phyloP scores from a whole-genome alignment of 2,113 vertebrate genomes.

The Thermophis baileyi region DNA sequence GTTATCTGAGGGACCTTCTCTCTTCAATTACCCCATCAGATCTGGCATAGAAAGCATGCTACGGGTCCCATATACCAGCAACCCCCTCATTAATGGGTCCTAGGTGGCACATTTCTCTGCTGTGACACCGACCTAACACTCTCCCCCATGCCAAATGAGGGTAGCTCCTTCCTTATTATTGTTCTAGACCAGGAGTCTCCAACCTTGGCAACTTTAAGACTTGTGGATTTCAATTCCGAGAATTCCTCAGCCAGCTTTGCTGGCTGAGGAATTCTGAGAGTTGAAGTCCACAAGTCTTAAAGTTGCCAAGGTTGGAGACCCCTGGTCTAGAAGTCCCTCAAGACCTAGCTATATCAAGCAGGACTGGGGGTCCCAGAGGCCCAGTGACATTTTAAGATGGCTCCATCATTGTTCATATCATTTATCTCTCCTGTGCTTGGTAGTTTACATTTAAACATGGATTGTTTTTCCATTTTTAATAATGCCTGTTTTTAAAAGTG shows the following conservation, averaged over 20 bases:
- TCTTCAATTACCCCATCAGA: background rate
- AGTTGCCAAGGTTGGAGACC: no score
- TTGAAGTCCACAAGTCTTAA: no score
- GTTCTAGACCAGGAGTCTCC: no score
- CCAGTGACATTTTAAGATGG: background rate
- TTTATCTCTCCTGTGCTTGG: background rate
- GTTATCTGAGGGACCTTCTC: background rate
- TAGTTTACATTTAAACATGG: background rate
- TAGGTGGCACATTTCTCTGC: background rate
- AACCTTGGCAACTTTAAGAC: no score
- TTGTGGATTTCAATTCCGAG: no score
- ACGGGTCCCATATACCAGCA: background rate
- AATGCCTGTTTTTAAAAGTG: background rate
- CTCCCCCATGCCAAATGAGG: background rate
- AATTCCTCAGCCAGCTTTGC: no score
- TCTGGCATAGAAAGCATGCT: background rate
- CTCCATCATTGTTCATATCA: background rate
- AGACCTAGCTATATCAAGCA: background rate
- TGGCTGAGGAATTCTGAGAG: no score
- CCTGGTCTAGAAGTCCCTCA: background rate
- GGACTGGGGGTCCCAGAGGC: background rate
- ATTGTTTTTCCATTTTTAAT: background rate
- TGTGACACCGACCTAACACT: background rate
- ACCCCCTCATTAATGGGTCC: background rate
- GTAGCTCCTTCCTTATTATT: background rate